phyloP scores from a whole-genome alignment of 2,113 vertebrate genomes.

The Machaerirhynchus nigripectus region DNA sequence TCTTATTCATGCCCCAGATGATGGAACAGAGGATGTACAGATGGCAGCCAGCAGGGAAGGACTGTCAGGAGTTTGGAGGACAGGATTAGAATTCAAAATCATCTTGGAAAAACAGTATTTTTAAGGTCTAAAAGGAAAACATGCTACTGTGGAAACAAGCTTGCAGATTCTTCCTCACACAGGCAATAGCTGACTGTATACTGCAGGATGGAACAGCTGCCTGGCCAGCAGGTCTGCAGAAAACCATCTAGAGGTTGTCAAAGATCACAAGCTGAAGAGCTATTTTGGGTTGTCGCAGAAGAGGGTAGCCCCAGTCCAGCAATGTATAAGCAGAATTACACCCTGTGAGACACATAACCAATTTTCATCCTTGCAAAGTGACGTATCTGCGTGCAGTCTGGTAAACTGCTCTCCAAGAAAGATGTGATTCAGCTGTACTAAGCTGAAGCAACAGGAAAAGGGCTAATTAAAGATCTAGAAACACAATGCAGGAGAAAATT shows the following conservation, averaged over 20 bases:
- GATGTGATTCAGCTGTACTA: neutral
- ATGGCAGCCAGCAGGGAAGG: conserved; percentile 62
- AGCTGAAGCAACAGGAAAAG: neutral
- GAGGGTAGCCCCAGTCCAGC: neutral
- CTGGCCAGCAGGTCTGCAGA: neutral
- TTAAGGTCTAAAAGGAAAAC: conserved; percentile 7
- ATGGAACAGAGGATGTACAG: conserved; percentile 55
- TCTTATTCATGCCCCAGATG: conserved; percentile 29
- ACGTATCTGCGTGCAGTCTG: neutral
- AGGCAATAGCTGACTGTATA: neutral
- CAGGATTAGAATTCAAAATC: conserved; percentile 39
- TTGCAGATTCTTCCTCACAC: neutral
- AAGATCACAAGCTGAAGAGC: neutral
- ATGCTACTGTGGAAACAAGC: neutral
- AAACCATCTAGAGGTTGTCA: neutral
- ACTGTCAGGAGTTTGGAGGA: conserved; percentile 54
- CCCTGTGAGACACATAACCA: neutral
- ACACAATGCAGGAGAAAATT: neutral
- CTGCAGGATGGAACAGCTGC: neutral
- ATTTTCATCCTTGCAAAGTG: neutral
- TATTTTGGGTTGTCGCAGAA: neutral
- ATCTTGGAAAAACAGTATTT: conserved; percentile 11
- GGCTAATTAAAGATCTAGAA: neutral
- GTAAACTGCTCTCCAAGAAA: neutral
- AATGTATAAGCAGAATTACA: neutral